Conservation (phyloP, 2,113 vertebrate genomes). For the Seriola aureovittata region DNA sequence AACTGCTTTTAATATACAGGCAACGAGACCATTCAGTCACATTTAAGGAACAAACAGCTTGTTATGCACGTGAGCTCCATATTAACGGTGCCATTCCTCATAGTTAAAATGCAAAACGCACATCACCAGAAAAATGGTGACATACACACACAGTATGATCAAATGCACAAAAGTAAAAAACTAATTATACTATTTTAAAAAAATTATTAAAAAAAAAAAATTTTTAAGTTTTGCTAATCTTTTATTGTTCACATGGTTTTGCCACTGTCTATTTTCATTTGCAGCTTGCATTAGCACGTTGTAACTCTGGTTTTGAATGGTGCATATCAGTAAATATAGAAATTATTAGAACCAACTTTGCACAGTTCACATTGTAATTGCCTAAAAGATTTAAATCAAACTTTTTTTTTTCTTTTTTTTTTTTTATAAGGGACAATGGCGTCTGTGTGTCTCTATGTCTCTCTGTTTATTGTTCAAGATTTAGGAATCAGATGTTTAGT, state of each 20-base stretch:
- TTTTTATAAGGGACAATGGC: background rate
- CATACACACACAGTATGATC: background rate
- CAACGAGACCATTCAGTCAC: background rate
- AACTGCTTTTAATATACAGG: constrained; percentile 28
- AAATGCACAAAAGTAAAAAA: background rate
- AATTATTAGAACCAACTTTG: no score
- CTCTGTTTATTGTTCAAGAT: background rate
- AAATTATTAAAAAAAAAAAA: no score
- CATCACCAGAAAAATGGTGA: background rate
- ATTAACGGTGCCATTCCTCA: background rate
- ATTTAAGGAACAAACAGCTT: background rate
- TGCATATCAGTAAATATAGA: no score
- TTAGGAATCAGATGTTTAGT: background rate
- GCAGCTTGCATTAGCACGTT: no score
- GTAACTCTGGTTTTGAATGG: no score
- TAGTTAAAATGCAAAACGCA: background rate
- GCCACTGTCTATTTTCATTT: no score
- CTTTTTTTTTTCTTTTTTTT: no score
- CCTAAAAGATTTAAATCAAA: no score
- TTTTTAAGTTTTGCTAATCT: no score
- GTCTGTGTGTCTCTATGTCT: background rate
- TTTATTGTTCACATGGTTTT: no score
- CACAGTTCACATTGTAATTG: no score
- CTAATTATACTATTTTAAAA: no score
- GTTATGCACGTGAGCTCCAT: background rate